A percentile compares a stretch with the other conserved stretches of the same genome.
phyloP scores from a whole-genome alignment of 2,888 invertebrate species.

The Drepana falcataria region DNA sequence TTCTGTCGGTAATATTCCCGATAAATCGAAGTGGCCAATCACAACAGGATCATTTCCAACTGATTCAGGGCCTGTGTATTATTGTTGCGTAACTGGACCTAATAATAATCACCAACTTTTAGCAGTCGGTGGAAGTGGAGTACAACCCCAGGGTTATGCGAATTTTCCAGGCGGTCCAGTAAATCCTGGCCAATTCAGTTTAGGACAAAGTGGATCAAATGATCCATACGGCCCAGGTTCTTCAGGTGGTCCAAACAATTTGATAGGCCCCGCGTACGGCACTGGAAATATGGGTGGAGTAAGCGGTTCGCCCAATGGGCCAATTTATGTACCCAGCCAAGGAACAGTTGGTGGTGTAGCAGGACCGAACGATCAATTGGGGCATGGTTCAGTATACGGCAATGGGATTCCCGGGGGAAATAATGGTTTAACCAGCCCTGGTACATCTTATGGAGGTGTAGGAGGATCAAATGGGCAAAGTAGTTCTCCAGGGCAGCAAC shows the following conservation, averaged over 20 bases:
- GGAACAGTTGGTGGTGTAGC: not conserved
- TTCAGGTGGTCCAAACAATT: not conserved
- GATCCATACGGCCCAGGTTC: not conserved
- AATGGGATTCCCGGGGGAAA: not conserved
- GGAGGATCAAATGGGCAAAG: slow-evolving; percentile 10
- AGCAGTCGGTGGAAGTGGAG: slow-evolving; percentile 11
- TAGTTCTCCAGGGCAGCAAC: slow-evolving; percentile 1
- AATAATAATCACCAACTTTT: slow-evolving; percentile 24
- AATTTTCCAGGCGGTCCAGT: not conserved
- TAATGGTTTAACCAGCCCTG: not conserved
- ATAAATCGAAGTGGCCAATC: slow-evolving; percentile 26
- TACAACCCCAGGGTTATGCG: not conserved
- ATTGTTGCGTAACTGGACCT: slow-evolving; percentile 37
- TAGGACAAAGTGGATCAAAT: slow-evolving; percentile 1
- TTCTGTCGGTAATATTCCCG: not conserved
- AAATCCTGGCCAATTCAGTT: slow-evolving; percentile 6
- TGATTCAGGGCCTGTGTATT: slow-evolving; percentile 34
- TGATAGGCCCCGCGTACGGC: slow-evolving; percentile 2
- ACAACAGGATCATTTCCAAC: slow-evolving; percentile 24
- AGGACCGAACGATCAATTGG: not conserved
- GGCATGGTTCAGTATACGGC: not conserved
- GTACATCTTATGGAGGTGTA: too few species aligned
- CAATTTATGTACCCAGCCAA: not conserved
- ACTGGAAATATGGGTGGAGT: not conserved
- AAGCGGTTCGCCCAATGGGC: not conserved